Conservation (phyloP, 2,888 invertebrate species). For the Melieria omissa region DNA sequence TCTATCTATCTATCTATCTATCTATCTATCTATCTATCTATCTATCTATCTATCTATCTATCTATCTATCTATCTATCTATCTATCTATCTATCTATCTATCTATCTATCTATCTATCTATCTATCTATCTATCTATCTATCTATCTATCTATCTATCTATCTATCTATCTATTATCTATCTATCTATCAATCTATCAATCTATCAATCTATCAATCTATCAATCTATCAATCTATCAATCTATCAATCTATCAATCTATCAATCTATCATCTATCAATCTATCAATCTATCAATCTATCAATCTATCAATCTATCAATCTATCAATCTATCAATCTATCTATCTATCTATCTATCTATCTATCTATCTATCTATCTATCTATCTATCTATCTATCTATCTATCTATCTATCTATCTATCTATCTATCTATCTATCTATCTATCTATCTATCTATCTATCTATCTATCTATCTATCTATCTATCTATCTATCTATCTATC, state of each 20-base stretch:
- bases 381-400: neutral
- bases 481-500: neutral
- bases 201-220: slow-evolving; percentile 19
- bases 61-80: slow-evolving; percentile 22
- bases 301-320: slow-evolving; percentile 14
- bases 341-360: slow-evolving; percentile 25
- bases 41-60: slow-evolving; percentile 22
- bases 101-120: slow-evolving; percentile 14
- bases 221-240: slow-evolving; percentile 16
- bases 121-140: slow-evolving; percentile 13
- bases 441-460: neutral
- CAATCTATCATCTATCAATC: no score
- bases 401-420: slow-evolving; percentile 3
- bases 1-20: slow-evolving; percentile 23
- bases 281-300: slow-evolving; percentile 24
- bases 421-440: neutral
- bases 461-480: neutral
- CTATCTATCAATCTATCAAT: slow-evolving; percentile 22
- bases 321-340: slow-evolving; percentile 26
- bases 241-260: slow-evolving; percentile 23
- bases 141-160: slow-evolving; percentile 24
- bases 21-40: slow-evolving; percentile 19
- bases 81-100: slow-evolving; percentile 24
- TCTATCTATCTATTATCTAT: no score
- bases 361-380: slow-evolving; percentile 19